Evolutionary conservation across 1,140 invertebrate genomes (phyloP), one percentile per base, ranked within the genome.

Genomic region (Trinorchestia longiramus): DNA sequence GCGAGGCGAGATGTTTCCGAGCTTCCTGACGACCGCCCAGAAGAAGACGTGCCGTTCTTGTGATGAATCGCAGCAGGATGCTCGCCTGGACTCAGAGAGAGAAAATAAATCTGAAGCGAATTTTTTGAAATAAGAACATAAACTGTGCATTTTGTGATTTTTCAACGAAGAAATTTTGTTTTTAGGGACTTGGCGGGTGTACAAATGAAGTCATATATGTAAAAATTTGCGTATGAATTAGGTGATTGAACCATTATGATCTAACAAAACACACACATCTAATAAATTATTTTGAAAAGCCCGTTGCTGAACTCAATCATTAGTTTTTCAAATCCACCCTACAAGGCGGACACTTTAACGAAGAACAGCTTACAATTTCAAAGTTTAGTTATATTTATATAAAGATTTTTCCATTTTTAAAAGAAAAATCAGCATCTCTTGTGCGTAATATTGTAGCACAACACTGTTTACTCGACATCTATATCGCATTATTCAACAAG

Each of bases 21-120:
- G 43, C 11, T n/a, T 15, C 92, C 44, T 40, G 92, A 94, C 36
- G 92, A 94, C 43, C 44, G 8, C 43, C 92, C 97, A 8, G 98
- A 98, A 96, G 98, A 98, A 41, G 96, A 96, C 11, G 96, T 96
- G n/a, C 96, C 96, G 95, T 96, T 96, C 92, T 96, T 96, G 96
- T 96, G 96, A 90, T 96, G 96, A 95, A 96, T 96, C 40, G 96
- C 96, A 40, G 96, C 96, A 36, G 96, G 96, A 87, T 96, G 96
- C 45, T 96, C 96, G 88, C 96, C 96, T 96, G 96, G n/a, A 43
- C 43, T 47, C 6, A 95, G 8, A 87, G 41, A 23, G 57, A 95
- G 43, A 41, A 36, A 42, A 62, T 41, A 47, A 95, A n/a, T 11
- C 42, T 43, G 53, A 95, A 0, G 53, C 62, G 62, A 77, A 77